A percentile compares a stretch with the other conserved stretches of the same genome.
Conservation (phyloP, 2,113 vertebrate genomes). For the Callochromis pleurospilus region DNA sequence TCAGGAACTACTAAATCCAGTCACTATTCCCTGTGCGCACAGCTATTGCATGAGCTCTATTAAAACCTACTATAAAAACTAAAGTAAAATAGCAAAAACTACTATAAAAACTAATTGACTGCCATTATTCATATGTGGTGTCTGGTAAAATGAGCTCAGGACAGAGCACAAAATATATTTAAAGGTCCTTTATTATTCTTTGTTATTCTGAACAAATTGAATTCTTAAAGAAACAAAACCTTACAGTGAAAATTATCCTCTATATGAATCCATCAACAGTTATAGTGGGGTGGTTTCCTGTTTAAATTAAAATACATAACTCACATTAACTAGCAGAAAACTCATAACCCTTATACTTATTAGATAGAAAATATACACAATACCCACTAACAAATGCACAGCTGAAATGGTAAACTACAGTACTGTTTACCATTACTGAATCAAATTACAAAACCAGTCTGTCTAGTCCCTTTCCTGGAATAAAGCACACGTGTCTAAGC, state of each 20-base stretch:
- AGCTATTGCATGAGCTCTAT: background rate
- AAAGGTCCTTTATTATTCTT: too few relatives aligned
- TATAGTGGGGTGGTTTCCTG: background rate
- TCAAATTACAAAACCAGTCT: too few relatives aligned
- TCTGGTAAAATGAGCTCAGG: too few relatives aligned
- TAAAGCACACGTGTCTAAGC: background rate
- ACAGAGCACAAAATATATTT: too few relatives aligned
- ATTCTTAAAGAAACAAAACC: too few relatives aligned
- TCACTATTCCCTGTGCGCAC: background rate
- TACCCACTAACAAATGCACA: too few relatives aligned
- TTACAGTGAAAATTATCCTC: fast-evolving
- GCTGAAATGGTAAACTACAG: too few relatives aligned
- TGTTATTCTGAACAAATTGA: too few relatives aligned
- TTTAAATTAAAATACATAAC: background rate
- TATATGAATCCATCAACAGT: background rate
- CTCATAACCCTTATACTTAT: background rate
- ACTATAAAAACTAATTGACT: background rate
- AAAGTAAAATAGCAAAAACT: background rate
- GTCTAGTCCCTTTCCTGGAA: background rate
- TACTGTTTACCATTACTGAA: too few relatives aligned
- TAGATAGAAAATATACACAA: too few relatives aligned
- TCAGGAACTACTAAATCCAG: background rate
- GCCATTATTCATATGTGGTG: too few relatives aligned
- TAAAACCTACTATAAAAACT: background rate
- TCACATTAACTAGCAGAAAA: background rate